Evolutionary conservation across 2,888 invertebrate species (phyloP).

Genomic region (Pyrrhia umbra): DNA sequence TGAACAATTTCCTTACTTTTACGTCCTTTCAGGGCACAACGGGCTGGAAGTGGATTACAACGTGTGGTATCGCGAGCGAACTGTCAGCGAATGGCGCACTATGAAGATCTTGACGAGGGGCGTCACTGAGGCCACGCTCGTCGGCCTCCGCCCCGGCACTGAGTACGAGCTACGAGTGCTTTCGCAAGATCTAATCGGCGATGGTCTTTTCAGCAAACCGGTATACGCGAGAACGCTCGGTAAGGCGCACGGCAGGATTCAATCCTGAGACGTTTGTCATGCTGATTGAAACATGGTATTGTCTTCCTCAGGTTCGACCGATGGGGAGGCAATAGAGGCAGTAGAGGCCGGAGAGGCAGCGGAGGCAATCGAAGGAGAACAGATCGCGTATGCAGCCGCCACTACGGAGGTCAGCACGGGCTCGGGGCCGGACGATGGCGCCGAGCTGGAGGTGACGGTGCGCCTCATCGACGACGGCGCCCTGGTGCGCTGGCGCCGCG

Average conservation of each 20-base stretch:
- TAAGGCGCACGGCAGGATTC: constrained; percentile 35
- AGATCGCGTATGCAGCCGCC: constrained; percentile 62
- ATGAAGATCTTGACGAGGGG: constrained; percentile 93
- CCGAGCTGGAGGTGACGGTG: constrained; percentile 93
- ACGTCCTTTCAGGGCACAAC: constrained; percentile 90
- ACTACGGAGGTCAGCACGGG: constrained; percentile 47
- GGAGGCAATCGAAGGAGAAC: constrained; percentile 52
- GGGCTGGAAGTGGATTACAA: constrained; percentile 95
- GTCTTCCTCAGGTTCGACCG: constrained; percentile 26
- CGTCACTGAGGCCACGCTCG: constrained; percentile 94
- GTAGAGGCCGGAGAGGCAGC: constrained; percentile 43
- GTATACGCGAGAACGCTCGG: constrained; percentile 93
- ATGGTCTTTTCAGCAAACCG: constrained; percentile 97
- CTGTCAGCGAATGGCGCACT: constrained; percentile 95
- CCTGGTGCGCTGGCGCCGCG: constrained; percentile 94
- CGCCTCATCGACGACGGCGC: constrained; percentile 93
- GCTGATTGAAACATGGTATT: background rate
- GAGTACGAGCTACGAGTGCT: constrained; percentile 98
- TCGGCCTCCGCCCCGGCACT: constrained; percentile 93
- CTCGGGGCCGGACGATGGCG: constrained; percentile 82
- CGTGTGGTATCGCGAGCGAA: constrained; percentile 95
- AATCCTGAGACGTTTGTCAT: constrained; percentile 1
- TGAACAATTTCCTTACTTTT: no score
- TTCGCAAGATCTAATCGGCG: constrained; percentile 95
- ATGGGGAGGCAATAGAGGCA: constrained; percentile 52